A percentile compares a stretch with the other conserved stretches of the same genome.
These are phyloP conservation scores for Proales similis DNA, from an alignment of 1,140 invertebrate species.

Conservation along the genomic window DNA sequence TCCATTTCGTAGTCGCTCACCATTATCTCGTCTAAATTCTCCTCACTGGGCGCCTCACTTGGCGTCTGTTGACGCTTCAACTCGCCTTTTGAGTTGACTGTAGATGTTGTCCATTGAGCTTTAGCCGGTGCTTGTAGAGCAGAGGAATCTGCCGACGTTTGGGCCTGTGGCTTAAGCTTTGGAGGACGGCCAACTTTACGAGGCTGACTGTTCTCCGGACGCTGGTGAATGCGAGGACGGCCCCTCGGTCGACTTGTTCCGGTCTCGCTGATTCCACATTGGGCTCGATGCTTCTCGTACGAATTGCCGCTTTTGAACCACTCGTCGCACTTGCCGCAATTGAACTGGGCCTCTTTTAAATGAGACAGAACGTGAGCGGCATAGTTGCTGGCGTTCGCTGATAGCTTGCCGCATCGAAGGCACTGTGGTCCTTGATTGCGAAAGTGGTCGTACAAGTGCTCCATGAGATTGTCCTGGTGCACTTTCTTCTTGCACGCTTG, in stretches of 20 bases:
- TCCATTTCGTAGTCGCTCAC: slow-evolving; percentile 28
- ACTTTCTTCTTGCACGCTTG: slow-evolving; percentile 1
- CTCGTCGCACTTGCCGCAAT: slow-evolving; percentile 27
- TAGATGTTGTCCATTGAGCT: not conserved
- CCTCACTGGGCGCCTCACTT: not conserved
- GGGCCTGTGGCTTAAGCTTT: slow-evolving; percentile 15
- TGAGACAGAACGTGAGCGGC: slow-evolving; percentile 19
- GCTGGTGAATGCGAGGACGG: too few species aligned
- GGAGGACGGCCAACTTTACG: not conserved
- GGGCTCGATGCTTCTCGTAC: slow-evolving; percentile 19
- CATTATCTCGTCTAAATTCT: not conserved
- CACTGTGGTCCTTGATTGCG: slow-evolving; percentile 16
- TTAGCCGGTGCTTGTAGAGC: not conserved
- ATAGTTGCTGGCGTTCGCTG: slow-evolving; percentile 25
- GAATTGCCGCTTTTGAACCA: slow-evolving; percentile 9
- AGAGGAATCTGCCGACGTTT: slow-evolving; percentile 13
- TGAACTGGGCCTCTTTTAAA: slow-evolving; percentile 25
- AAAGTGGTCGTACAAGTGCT: slow-evolving; percentile 27
- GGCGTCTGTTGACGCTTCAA: not conserved
- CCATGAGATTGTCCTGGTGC: slow-evolving; percentile 17
- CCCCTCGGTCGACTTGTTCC: too few species aligned
- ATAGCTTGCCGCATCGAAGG: slow-evolving; percentile 10
- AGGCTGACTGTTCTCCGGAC: too few species aligned
- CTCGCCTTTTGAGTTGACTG: not conserved
- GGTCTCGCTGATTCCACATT: slow-evolving; percentile 2